Percentiles rank a stretch among this genome's conserved stretches.
These are phyloP conservation scores for Sinocyclocheilus grahami DNA, from an alignment of 2,113 vertebrate species.

Conservation along the genomic window DNA sequence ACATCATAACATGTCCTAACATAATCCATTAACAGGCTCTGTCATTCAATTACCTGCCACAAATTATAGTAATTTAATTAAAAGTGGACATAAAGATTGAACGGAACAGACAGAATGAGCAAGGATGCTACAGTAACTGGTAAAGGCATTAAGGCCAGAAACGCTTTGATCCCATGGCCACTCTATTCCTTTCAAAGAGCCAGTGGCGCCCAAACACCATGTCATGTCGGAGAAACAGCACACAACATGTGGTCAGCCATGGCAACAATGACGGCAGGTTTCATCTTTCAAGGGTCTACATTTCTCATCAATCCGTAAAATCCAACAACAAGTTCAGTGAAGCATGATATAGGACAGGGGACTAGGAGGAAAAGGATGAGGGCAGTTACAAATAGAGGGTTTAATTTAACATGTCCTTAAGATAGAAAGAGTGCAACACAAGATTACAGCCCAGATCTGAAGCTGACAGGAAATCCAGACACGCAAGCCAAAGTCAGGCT, in stretches of 20 bases:
- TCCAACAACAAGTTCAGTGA: not conserved
- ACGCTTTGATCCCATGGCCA: conserved; percentile 69
- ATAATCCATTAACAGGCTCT: conserved; percentile 46
- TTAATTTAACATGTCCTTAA: conserved; percentile 22
- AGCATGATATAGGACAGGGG: not conserved
- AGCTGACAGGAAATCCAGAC: conserved; percentile 62
- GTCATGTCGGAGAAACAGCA: conserved; percentile 66
- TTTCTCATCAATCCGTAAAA: not conserved
- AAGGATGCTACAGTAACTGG: conserved; percentile 56
- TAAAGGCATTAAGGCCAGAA: conserved; percentile 64
- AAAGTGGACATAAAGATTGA: conserved; percentile 54
- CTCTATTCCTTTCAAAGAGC: conserved; percentile 60
- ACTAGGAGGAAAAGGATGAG: conserved; percentile 38
- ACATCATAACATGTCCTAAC: conserved; percentile 43
- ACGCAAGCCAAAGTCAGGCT: conserved; percentile 54
- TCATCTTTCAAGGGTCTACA: conserved; percentile 1
- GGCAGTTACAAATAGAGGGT: not conserved
- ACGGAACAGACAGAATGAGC: conserved; percentile 35
- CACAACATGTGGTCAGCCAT: conserved; percentile 65
- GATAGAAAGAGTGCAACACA: conserved; percentile 53
- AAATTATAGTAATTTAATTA: conserved; percentile 67
- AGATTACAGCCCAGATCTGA: conserved; percentile 66
- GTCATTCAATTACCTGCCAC: conserved; percentile 55
- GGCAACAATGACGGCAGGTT: conserved; percentile 54
- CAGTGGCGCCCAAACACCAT: conserved; percentile 54